Evolutionary conservation across 2,797 vertebrate genomes (phyloP), one percentile per base, ranked within the genome.

Genomic region (Mus spretus): DNA sequence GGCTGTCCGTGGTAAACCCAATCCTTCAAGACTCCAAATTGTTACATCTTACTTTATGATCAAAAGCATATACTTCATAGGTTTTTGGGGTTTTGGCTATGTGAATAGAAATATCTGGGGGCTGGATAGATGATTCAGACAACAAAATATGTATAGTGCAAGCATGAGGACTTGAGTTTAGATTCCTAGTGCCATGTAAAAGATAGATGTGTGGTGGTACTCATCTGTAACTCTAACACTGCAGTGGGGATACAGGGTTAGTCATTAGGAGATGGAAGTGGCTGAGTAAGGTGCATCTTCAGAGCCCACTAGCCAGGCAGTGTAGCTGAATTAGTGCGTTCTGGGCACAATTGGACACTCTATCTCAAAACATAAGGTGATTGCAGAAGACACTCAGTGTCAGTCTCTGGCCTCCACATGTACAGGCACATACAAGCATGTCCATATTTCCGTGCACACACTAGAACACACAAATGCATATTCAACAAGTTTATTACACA

Each of bases 11-110:
- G 37, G 37, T 65, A 93, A 59, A 78, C 47, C 19, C 15, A 70
- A 40, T 31, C 26, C 12, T 88, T 83, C 79, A 31, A 90, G 37
- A 75, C 6, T 63, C 72, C 20, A 50, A 50, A 50, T 77, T 24
- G 63, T 13, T 92, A 90, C 53, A 12, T 57, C 65, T 94, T 92
- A 94, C 47, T 93, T 91, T 85, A 70, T 85, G 47, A 84, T 57
- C 61, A 26, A 89, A 81, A 91, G 0, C 53, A 79, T 93, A 47
- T 92, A 65, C 50, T 82, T 95, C 85, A 63, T 89, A 53, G 15
- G 5, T 6, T 0, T 40, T 65, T 37, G 17, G 6, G 57, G n/a
- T 79, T 59, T 40, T 70, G 20, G 26, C 88, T 44, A 95, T 22
- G 61, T 95, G 47, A 85, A 92, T 61, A 55, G 34, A 70, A 87